These are phyloP conservation scores for Drosophila orena DNA, from an alignment of 1,140 invertebrate species.

Conservation along the genomic window DNA sequence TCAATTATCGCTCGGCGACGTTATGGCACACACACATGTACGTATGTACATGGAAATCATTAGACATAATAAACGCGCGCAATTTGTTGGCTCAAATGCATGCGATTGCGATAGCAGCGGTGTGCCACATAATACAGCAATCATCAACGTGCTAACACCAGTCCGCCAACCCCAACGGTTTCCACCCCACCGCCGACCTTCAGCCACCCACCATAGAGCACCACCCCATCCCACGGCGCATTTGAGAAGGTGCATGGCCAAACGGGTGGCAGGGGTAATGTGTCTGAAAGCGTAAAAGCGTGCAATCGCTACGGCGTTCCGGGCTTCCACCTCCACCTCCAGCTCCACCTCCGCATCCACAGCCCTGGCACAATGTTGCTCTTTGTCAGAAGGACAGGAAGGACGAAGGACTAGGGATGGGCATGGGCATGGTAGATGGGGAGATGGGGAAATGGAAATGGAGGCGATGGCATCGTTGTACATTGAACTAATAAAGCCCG, in stretches of 20 bases:
- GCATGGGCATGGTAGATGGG: background rate
- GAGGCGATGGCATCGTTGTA: constrained; percentile 74
- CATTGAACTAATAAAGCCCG: constrained; percentile 85
- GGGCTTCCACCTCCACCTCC: constrained; percentile 33
- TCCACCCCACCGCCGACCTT: constrained; percentile 6
- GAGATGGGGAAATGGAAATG: constrained; percentile 27
- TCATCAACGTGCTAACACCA: constrained; percentile 50
- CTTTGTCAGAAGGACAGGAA: constrained; percentile 48
- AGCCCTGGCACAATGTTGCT: constrained; percentile 39
- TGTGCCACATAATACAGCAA: constrained; percentile 74
- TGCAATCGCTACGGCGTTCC: constrained; percentile 77
- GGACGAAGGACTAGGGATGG: background rate
- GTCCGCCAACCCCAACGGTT: background rate
- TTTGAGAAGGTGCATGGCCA: constrained; percentile 49
- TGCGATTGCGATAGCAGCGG: constrained; percentile 59
- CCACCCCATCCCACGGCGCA: background rate
- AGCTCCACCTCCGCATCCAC: constrained; percentile 10
- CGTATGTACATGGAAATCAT: constrained; percentile 47
- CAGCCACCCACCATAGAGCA: background rate
- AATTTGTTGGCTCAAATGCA: constrained; percentile 76
- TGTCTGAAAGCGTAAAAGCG: constrained; percentile 85
- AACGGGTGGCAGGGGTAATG: constrained; percentile 71
- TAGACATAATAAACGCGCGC: constrained; percentile 67
- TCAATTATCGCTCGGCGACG: constrained; percentile 40
- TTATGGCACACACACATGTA: background rate